Evolutionary conservation across 2,888 invertebrate species (phyloP), one percentile per base, ranked within the genome.

Genomic region (Phortica okadai): DNA sequence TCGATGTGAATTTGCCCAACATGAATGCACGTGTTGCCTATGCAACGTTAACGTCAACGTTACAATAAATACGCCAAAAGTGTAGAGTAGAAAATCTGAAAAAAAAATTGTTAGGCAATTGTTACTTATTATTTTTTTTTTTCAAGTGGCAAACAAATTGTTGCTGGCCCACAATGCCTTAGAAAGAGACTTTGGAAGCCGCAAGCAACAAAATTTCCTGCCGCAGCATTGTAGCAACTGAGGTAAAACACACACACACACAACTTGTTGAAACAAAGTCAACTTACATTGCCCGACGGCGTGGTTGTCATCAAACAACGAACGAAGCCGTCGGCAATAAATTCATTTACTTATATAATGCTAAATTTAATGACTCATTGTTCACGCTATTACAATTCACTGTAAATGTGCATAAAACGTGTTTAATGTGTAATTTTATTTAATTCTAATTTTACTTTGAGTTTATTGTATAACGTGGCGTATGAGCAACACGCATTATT

Each of bases 1-100:
- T 90, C 79, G 90, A 88, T 79, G 89, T 90, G 77, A 90, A 90
- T 89, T 90, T 90, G 25, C 90, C 89, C 89, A 90, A 90, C 89
- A 90, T 90, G 83, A 80, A 80, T 44, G 11, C 41, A 42, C 6
- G 25, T 14, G 62, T 64, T 45, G 11, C 16, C 21, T 45, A 21
- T 59, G n/a, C 84, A 83, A 73, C 74, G 73, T 73, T 69, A 74
- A 33, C 66, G 59, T 41, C 44, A 56, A 74, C 76, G 76, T 67
- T 11, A 8, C 50, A 14, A 45, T 8, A 45, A 45, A 45, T 45
- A 45, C 45, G 45, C 10, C 45, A 14, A 14, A 56, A 45, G 50
- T 42, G 62, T 82, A 84, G 79, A 6, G 80, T 81, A 59, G 21
- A 77, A 74, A 45, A 64, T 62, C 44, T 64, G 41, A 73, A 7